Percentiles rank a stretch among this genome's conserved stretches.
Evolutionary conservation across 2,888 invertebrate species (phyloP).

Genomic region (Rhingia rostrata): DNA sequence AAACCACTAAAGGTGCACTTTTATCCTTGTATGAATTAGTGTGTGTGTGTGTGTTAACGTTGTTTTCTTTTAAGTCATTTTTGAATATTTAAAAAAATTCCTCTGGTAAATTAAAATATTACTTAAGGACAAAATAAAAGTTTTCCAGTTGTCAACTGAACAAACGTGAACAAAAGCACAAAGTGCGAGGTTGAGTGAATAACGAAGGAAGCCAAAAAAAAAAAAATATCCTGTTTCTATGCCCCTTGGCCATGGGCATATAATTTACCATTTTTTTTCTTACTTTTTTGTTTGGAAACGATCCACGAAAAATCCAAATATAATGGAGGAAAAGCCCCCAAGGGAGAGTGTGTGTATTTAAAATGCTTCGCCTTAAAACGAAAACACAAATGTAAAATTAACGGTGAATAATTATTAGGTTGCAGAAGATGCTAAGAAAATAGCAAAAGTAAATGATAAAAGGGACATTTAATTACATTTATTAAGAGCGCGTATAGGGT

Average conservation of each 20-base stretch:
- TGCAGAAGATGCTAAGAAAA: constrained; percentile 32
- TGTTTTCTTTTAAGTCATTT: too few relatives aligned
- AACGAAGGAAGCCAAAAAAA: not conserved
- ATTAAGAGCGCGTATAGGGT: not conserved
- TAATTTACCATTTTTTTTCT: constrained; percentile 8
- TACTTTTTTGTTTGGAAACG: constrained; percentile 7
- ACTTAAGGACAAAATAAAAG: too few relatives aligned
- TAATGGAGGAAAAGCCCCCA: not conserved
- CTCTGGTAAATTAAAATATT: too few relatives aligned
- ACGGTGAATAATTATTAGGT: constrained; percentile 44
- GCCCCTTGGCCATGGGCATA: constrained; percentile 7
- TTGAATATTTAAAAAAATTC: too few relatives aligned
- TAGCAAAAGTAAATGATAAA: constrained; percentile 22
- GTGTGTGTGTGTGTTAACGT: too few relatives aligned
- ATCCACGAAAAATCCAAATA: not conserved
- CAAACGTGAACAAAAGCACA: not conserved
- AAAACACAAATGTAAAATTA: constrained; percentile 23
- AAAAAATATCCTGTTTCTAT: constrained; percentile 1
- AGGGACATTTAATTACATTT: constrained; percentile 63
- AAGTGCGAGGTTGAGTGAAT: not conserved
- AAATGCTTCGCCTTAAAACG: constrained; percentile 19
- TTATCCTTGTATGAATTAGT: not conserved
- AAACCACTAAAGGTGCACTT: constrained; percentile 41
- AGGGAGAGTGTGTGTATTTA: not conserved
- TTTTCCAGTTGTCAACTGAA: not conserved